Base-by-base conservation (phyloP, 2,113 vertebrate species). In the Saccopteryx leptura region DNA sequence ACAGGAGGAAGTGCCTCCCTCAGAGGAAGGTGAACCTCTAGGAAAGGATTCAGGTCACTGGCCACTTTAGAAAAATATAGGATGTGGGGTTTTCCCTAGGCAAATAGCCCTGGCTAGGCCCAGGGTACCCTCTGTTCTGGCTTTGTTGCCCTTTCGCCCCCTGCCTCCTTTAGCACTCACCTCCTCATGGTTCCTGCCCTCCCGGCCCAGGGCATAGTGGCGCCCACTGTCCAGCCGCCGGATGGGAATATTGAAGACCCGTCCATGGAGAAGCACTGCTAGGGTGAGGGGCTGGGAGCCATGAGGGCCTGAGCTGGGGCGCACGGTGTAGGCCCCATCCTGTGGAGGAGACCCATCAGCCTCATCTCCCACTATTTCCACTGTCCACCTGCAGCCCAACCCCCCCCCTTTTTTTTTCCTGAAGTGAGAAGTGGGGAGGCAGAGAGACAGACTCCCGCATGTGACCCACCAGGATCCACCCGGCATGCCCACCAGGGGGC, bases 211-310 rank as follows among this genome's bases (percentile, higher is more conserved):
- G 11, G 97, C 98, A 1, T 98, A 99, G 65, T 98, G 90, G 19
- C 52, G 93, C 0, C 96, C 97, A 4, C 98, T 97, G 54, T 98
- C 98, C 94, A 99, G 90, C 93, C 97, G 98, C 85, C 99, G 98
- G 75, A 99, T 98, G 80, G 99, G 99, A 84, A 99, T 97, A 91
- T 99, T 99, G 98, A 99, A 99, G 78, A 99, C 99, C n/a, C 97
- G 99, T 68, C 98, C 96, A 7, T 97, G 97, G 97, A 98, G 99
- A 24, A 99, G 98, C 76, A 99, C 99, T 0, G 98, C 99, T 63
- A 99, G 97, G 15, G 99, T 99, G 97, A 98, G 98, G 0, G 99
- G 99, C 96, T 99, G 99, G 5, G 94, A 96, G 19, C 96, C 4
- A 0, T 96, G 98, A 66, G 99, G 98, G 21, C 97, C 97, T 0